Evolutionary conservation across 2,113 vertebrate genomes (phyloP).

Genomic region (Xiphophorus couchianus): DNA sequence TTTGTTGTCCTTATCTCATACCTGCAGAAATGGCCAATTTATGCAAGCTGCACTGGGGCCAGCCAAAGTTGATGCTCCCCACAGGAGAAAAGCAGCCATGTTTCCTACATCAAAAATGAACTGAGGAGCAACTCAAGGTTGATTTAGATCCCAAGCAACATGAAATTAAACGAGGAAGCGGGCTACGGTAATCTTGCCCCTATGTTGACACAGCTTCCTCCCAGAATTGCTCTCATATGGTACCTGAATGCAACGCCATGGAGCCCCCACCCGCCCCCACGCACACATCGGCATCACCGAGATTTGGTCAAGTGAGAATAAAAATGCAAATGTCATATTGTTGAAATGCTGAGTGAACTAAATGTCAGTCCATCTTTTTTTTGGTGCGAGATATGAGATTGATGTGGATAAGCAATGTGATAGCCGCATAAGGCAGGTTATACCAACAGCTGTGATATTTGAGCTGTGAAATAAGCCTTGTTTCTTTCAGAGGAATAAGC

Average conservation of each 20-base stretch:
- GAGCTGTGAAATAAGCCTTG: constrained; percentile 65
- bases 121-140: constrained; percentile 74
- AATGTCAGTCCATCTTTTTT: constrained; percentile 73
- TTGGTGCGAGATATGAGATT: constrained; percentile 67
- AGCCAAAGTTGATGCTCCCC: constrained; percentile 78
- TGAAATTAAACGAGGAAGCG: constrained; percentile 64
- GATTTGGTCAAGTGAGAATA: constrained; percentile 70
- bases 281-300: constrained; percentile 22
- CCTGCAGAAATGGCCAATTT: constrained; percentile 80
- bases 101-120: constrained; percentile 77
- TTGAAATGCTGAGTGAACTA: constrained; percentile 71
- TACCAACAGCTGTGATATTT: constrained; percentile 74
- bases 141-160: constrained; percentile 72
- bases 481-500: constrained; percentile 48
- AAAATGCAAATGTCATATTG: constrained; percentile 77
- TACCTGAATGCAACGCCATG: constrained; percentile 24
- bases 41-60: constrained; percentile 72
- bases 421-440: constrained; percentile 65
- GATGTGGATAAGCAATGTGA: constrained; percentile 63
- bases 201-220: constrained; percentile 63
- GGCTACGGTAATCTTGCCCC: constrained; percentile 46
- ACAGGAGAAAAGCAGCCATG: constrained; percentile 72
- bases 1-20: constrained; percentile 80
- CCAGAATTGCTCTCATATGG: constrained; percentile 28
- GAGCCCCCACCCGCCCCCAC: not conserved